Evolutionary conservation across 2,797 vertebrate genomes (phyloP).

Genomic region (Lerista edwardsae): DNA sequence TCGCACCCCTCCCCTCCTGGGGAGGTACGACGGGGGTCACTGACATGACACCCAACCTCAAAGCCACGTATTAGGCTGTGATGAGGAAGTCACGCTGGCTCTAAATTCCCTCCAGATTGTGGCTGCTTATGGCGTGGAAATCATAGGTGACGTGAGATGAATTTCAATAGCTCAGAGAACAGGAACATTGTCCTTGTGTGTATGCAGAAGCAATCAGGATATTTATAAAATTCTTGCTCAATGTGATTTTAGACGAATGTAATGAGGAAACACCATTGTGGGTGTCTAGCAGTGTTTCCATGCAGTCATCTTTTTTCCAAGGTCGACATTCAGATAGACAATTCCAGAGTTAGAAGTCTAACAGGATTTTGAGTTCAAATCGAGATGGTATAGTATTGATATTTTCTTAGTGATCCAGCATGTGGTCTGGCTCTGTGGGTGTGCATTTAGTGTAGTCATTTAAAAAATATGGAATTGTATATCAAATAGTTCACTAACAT

Average conservation of each 20-base stretch:
- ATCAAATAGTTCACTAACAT: background rate
- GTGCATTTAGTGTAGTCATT: background rate
- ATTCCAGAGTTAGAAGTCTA: fast-evolving
- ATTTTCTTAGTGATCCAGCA: background rate
- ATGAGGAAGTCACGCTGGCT: background rate
- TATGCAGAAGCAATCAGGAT: background rate
- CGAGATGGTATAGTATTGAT: background rate
- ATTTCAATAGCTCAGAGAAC: background rate
- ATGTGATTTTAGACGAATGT: conserved; percentile 46
- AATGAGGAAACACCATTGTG: conserved; percentile 28
- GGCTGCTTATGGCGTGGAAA: background rate
- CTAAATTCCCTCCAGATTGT: background rate
- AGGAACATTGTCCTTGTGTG: fast-evolving
- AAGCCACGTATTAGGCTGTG: background rate
- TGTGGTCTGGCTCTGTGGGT: too few species aligned
- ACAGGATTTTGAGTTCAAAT: fast-evolving
- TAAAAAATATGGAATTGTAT: background rate
- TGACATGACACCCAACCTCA: too few species aligned
- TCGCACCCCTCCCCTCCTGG: too few species aligned
- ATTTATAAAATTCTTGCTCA: conserved; percentile 32
- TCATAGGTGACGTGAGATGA: fast-evolving
- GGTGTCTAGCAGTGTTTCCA: background rate
- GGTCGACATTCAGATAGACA: background rate
- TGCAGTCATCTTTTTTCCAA: conserved; percentile 11
- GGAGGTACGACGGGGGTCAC: too few species aligned